Percentiles rank a stretch among this genome's conserved stretches.
phyloP scores from a whole-genome alignment of 2,888 invertebrate genomes.

The Hetaerina titia region DNA sequence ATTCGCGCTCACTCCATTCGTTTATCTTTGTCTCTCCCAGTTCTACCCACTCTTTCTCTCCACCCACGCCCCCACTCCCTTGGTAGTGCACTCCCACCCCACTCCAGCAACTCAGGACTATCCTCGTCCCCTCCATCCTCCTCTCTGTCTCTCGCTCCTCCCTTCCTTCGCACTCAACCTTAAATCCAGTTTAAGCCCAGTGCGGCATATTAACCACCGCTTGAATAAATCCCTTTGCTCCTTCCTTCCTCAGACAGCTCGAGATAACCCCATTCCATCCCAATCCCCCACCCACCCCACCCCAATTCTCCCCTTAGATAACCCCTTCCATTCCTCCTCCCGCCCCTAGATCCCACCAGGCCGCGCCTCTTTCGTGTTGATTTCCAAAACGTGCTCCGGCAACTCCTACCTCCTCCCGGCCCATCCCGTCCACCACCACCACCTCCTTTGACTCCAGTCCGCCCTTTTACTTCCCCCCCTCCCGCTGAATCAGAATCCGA shows the following conservation, averaged over 20 bases:
- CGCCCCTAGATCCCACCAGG: neutral
- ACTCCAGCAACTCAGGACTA: neutral
- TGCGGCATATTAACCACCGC: slow-evolving; percentile 35
- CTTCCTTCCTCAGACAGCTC: neutral
- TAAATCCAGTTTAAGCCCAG: slow-evolving; percentile 35
- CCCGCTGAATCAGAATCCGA: no score
- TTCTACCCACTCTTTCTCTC: neutral
- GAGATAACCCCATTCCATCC: neutral
- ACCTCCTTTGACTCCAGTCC: neutral
- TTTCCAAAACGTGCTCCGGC: slow-evolving; percentile 17
- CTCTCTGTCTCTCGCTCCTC: neutral
- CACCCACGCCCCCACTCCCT: neutral
- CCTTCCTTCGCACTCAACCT: neutral
- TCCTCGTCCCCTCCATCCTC: neutral
- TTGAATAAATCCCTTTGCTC: slow-evolving; percentile 39
- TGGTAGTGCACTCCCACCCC: neutral
- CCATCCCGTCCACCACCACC: neutral
- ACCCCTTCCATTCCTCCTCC: neutral
- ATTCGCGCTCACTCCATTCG: neutral
- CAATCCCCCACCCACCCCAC: neutral
- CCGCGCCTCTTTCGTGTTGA: neutral
- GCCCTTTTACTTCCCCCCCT: no score
- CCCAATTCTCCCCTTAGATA: neutral
- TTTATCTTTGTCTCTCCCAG: neutral
- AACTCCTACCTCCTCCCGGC: neutral